A percentile compares a stretch with the other conserved stretches of the same genome.
Evolutionary conservation across 2,113 vertebrate species (phyloP).

Genomic region (Coracopsis vasa): DNA sequence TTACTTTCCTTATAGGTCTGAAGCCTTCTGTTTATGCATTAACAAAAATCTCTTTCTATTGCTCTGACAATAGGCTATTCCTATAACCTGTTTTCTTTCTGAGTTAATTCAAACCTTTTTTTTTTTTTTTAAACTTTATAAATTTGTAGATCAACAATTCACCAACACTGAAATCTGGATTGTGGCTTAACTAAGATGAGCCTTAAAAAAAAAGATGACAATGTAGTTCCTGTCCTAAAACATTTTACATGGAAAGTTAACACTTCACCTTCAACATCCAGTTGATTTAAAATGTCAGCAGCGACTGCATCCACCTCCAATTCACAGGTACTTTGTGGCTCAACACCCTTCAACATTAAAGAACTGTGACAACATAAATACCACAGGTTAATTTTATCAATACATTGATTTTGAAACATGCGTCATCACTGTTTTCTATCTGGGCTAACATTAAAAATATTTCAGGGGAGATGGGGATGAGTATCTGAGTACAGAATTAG

Average conservation of each 20-base stretch:
- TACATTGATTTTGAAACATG: neutral
- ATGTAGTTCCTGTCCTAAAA: neutral
- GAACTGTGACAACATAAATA: slow-evolving; percentile 80
- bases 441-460: neutral
- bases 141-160: neutral
- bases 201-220: neutral
- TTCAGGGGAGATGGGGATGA: neutral
- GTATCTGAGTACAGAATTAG: neutral
- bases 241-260: neutral
- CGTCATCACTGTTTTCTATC: neutral
- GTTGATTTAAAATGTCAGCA: slow-evolving; percentile 92
- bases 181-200: neutral
- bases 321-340: slow-evolving; percentile 94
- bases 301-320: slow-evolving; percentile 97
- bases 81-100: neutral
- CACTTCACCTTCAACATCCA: slow-evolving; percentile 90
- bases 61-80: neutral
- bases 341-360: slow-evolving; percentile 86
- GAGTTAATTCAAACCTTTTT: neutral
- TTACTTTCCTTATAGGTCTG: neutral
- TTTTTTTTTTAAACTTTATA: neutral
- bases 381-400: neutral
- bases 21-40: neutral
- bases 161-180: neutral
- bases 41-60: neutral